Percentiles rank a stretch among this genome's conserved stretches.
phyloP scores from a whole-genome alignment of 2,797 vertebrate genomes.

The Scyliorhinus canicula region DNA sequence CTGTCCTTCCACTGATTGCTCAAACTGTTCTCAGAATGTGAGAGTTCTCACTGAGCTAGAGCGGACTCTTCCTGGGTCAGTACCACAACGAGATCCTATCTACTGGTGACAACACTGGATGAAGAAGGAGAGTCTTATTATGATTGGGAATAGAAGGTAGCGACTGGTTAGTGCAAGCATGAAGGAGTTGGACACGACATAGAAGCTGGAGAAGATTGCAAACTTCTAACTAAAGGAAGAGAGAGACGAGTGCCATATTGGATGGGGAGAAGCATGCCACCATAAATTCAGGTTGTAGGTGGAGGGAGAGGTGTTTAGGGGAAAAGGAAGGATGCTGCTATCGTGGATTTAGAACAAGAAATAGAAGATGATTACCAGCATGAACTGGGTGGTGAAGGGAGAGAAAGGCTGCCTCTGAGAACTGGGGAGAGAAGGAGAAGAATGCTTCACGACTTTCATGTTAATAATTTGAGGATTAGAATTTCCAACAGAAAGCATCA shows the following conservation, averaged over 20 bases:
- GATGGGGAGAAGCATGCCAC: background rate
- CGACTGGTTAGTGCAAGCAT: background rate
- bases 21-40: background rate
- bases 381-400: background rate
- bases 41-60: background rate
- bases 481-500: background rate
- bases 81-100: background rate
- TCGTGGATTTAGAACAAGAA: background rate
- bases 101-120: background rate
- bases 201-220: background rate
- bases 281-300: background rate
- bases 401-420: background rate
- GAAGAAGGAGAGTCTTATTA: background rate
- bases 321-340: background rate
- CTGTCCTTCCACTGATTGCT: background rate
- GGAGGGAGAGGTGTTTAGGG: background rate
- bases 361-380: background rate
- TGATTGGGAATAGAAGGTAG: background rate
- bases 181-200: background rate
- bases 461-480: background rate
- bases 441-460: background rate
- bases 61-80: background rate
- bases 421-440: background rate
- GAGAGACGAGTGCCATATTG: background rate
- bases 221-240: background rate